Base-by-base conservation (phyloP, 2,888 invertebrate species). In the Theodoxus fluviatilis region DNA sequence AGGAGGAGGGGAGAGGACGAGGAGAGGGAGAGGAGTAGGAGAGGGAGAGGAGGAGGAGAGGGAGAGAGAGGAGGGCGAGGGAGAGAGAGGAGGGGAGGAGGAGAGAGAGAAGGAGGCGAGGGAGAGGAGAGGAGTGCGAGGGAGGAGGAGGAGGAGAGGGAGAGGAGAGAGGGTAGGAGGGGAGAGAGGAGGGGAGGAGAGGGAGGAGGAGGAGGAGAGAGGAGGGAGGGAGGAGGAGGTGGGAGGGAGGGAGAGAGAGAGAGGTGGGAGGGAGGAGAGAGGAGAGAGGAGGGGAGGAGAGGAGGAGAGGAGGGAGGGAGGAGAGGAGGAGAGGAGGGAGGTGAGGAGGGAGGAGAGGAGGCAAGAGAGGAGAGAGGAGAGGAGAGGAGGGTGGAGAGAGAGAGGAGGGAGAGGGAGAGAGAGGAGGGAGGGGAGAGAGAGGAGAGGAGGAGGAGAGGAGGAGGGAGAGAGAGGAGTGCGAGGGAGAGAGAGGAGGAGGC, bases 211-310 rank as follows among this genome's bases (percentile, higher is more conserved):
- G 35, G n/a, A 38, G 12, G 55, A 47, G n/a, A 49, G 57, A 22
- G 33, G 4, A 25, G 18, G 22, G 18, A 35, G 22, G 61, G 28
- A 47, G n/a, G n/a, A 28, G 31, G 33, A 18, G 38, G 76, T 25
- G 64, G 22, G 75, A 95, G 95, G 79, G 38, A 28, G 37, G 33
- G 38, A 47, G 31, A 25, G 31, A 33, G 31, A 55, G 28, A 28
- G n/a, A 59, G 93, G 28, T 7, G 35, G 55, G 38, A 31, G 37
- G 47, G 43, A 25, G 22, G 31, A 31, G 49, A 61, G 43, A 25
- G 2, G 38, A 28, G 61, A 31, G 22, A 33, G 15, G 37, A 49
- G 33, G 35, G 49, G 49, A 28, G 9, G 28, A 31, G 25, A 59
- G 25, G 28, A 65, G 65, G 35, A 52, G 43, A 49, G 47, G 59